A percentile compares a stretch with the other conserved stretches of the same genome.
phyloP scores from a whole-genome alignment of 2,888 invertebrate genomes.

The Shargacucullia verbasci region DNA sequence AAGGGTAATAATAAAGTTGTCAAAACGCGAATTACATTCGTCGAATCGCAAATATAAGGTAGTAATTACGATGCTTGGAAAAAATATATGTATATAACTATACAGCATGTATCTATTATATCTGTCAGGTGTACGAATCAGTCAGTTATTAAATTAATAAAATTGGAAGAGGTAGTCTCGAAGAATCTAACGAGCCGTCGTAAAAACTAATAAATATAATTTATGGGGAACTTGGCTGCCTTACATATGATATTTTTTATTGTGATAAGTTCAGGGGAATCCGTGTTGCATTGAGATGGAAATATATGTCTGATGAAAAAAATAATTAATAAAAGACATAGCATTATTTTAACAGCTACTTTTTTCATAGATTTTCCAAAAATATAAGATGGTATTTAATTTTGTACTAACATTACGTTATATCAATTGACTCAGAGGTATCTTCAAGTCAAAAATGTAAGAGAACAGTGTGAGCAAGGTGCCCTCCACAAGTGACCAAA shows the following conservation, averaged over 20 bases:
- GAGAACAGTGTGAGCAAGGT: too few species aligned
- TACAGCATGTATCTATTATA: slow-evolving; percentile 14
- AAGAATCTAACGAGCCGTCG: slow-evolving; percentile 17
- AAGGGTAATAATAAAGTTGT: slow-evolving; percentile 43
- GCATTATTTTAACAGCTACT: too few species aligned
- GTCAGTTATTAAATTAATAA: slow-evolving; percentile 39
- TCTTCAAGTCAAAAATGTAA: too few species aligned
- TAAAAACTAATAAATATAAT: slow-evolving; percentile 42
- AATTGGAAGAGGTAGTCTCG: slow-evolving; percentile 6
- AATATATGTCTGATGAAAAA: too few species aligned
- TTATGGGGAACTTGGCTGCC: slow-evolving; percentile 26
- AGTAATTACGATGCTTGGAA: slow-evolving; percentile 46
- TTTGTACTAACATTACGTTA: too few species aligned
- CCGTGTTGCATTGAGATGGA: too few species aligned
- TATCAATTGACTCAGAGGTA: too few species aligned
- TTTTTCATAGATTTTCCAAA: too few species aligned
- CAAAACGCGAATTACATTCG: slow-evolving; percentile 28
- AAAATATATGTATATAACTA: slow-evolving; percentile 25
- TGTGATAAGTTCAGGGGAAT: too few species aligned
- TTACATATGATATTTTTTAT: neutral
- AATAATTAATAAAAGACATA: too few species aligned
- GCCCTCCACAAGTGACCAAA: too few species aligned
- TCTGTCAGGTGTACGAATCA: slow-evolving; percentile 39
- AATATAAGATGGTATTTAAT: too few species aligned
- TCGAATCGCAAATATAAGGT: slow-evolving; percentile 37